Percentiles rank a stretch among this genome's conserved stretches.
Evolutionary conservation across 1,140 invertebrate genomes (phyloP).

Genomic region (Aporrectodea caliginosa): DNA sequence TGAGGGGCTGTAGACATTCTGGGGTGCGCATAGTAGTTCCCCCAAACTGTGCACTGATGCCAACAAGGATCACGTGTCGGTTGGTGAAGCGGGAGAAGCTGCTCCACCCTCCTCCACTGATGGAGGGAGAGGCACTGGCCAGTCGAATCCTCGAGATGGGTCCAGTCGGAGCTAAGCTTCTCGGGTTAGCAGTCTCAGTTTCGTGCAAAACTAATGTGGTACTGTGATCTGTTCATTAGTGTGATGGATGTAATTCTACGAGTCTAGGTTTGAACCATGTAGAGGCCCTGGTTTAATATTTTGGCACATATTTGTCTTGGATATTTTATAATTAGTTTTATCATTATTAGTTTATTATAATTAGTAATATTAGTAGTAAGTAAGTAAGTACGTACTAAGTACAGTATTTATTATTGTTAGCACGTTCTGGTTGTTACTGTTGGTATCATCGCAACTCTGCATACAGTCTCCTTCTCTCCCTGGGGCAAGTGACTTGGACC

Average conservation of each 20-base stretch:
- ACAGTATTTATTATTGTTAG: no score
- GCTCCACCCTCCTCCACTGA: conserved; percentile 8
- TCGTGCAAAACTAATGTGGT: background rate
- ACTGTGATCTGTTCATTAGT: background rate
- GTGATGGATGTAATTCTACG: background rate
- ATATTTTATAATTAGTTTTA: background rate
- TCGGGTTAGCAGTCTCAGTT: background rate
- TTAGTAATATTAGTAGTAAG: no score
- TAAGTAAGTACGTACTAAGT: no score
- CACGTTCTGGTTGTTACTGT: no score
- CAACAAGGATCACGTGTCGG: conserved; percentile 28
- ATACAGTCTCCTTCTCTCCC: no score
- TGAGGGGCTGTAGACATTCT: conserved; percentile 94
- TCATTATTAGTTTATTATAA: background rate
- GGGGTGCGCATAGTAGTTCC: conserved; percentile 96
- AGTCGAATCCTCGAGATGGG: conserved; percentile 10
- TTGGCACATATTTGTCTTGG: background rate
- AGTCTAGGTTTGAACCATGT: background rate
- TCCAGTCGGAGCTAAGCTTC: conserved; percentile 8
- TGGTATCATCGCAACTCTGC: no score
- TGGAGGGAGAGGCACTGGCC: conserved; percentile 23
- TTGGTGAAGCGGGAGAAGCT: conserved; percentile 21
- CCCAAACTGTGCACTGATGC: conserved; percentile 58
- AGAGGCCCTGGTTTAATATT: background rate
- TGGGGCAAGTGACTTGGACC: no score